Evolutionary conservation across 2,797 vertebrate genomes (phyloP).

Genomic region (Glossophaga mutica): DNA sequence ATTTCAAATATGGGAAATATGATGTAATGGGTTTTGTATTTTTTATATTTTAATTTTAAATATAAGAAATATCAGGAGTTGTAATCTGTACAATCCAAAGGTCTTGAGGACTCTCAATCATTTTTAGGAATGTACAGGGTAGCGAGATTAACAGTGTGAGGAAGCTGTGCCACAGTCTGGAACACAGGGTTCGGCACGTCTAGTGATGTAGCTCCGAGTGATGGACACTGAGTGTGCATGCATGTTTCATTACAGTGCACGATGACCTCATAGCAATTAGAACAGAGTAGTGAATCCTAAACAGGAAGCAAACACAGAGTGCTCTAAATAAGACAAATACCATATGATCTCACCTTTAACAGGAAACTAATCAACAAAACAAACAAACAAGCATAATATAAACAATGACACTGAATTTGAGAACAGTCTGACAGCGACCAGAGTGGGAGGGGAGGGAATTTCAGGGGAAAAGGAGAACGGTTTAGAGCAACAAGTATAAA

Average conservation of each 20-base stretch:
- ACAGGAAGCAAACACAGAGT: background rate
- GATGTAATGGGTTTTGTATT: background rate
- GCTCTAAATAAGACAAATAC: background rate
- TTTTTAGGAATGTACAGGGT: background rate
- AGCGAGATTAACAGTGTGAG: background rate
- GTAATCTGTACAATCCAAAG: background rate
- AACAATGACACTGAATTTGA: too few species aligned
- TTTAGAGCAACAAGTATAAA: too few species aligned
- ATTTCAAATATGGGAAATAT: background rate
- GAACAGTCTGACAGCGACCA: too few species aligned
- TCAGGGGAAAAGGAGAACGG: too few species aligned
- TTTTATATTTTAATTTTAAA: background rate
- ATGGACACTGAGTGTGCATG: background rate
- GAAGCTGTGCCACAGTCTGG: accelerated
- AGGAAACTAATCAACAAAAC: too few species aligned
- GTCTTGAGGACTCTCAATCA: background rate
- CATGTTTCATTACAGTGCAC: too few species aligned
- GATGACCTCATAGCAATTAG: background rate
- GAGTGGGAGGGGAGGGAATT: too few species aligned
- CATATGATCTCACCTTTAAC: too few species aligned
- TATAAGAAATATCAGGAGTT: background rate
- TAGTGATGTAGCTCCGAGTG: accelerated
- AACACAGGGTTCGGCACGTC: accelerated
- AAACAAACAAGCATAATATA: too few species aligned
- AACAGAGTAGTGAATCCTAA: background rate